phyloP scores from a whole-genome alignment of 2,797 vertebrate species.

The Channa striata region DNA sequence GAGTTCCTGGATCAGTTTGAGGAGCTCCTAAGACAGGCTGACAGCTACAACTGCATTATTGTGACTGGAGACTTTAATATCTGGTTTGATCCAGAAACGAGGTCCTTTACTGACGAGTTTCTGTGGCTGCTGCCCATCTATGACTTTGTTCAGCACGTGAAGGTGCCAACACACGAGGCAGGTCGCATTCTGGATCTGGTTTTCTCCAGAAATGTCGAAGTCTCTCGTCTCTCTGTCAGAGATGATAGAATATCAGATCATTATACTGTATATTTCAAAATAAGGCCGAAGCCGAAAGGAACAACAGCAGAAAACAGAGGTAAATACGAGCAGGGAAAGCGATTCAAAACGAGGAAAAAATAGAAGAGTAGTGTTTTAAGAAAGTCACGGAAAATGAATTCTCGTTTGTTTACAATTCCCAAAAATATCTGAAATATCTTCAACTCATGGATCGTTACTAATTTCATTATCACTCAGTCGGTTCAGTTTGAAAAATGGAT shows the following conservation, averaged over 20 bases:
- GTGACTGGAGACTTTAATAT: not conserved
- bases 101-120: not conserved
- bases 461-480: too few relatives aligned
- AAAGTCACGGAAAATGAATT: too few relatives aligned
- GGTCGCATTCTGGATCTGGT: constrained; percentile 2
- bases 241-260: not conserved
- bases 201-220: not conserved
- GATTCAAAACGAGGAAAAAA: not conserved
- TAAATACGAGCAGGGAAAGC: not conserved
- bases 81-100: not conserved
- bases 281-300: not conserved
- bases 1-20: not conserved
- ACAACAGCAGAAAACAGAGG: too few relatives aligned
- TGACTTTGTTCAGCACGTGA: not conserved
- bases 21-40: not conserved
- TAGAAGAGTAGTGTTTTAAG: not conserved
- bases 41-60: not conserved
- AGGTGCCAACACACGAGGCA: not conserved
- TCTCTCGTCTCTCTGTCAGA: not conserved
- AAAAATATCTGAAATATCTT: too few relatives aligned
- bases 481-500: too few relatives aligned
- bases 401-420: too few relatives aligned
- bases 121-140: not conserved
- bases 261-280: not conserved
- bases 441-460: too few relatives aligned